phyloP scores from a whole-genome alignment of 1,140 invertebrate genomes.

The Yoshiicerus persimilis region DNA sequence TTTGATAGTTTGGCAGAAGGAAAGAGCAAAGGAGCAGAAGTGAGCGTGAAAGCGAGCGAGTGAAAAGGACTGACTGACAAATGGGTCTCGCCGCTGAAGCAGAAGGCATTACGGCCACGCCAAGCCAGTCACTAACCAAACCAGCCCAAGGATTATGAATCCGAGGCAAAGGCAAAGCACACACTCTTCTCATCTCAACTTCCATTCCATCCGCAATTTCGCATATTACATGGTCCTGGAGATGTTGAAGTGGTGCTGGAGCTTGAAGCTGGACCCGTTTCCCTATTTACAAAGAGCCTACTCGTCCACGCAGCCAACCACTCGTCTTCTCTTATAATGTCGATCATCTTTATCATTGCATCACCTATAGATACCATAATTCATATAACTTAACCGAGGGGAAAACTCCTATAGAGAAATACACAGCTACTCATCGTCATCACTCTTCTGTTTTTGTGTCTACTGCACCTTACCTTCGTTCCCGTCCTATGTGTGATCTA shows the following conservation, averaged over 20 bases:
- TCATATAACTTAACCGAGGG: background rate
- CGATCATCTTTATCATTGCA: background rate
- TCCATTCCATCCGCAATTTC: background rate
- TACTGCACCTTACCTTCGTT: too few relatives aligned
- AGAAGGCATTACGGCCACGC: slow-evolving; percentile 9
- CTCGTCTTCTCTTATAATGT: background rate
- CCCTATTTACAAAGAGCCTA: background rate
- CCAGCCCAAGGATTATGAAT: background rate
- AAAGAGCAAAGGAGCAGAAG: background rate
- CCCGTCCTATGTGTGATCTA: too few relatives aligned
- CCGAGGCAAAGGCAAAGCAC: background rate
- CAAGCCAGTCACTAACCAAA: background rate
- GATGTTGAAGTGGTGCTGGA: background rate
- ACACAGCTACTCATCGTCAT: too few relatives aligned
- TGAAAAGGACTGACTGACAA: slow-evolving; percentile 28
- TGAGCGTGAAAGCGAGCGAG: background rate
- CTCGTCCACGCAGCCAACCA: background rate
- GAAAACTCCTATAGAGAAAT: too few relatives aligned
- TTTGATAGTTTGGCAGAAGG: background rate
- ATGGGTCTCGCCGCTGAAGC: slow-evolving; percentile 29
- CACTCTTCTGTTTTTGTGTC: too few relatives aligned
- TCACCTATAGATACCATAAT: background rate
- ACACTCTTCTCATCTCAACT: background rate
- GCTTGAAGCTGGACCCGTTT: background rate
- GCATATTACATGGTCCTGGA: background rate